Conservation (phyloP, 2,888 invertebrate species). For the Penaeus monodon region DNA sequence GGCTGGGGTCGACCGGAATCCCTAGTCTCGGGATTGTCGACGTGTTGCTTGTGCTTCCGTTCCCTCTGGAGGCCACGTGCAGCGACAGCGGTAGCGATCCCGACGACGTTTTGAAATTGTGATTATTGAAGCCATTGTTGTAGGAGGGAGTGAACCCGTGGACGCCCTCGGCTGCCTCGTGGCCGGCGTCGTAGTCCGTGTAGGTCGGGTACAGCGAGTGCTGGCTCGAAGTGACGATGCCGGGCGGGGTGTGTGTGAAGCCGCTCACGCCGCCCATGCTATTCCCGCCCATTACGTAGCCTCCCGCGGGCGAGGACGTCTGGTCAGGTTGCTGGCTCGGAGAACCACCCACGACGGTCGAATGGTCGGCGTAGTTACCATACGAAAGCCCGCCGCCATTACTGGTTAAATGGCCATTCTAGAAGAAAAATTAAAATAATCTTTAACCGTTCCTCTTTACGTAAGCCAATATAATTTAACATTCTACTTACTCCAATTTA, state of each 20-base stretch:
- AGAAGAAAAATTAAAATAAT: neutral
- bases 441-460: neutral
- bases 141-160: slow-evolving; percentile 54
- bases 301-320: slow-evolving; percentile 40
- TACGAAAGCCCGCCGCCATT: slow-evolving; percentile 55
- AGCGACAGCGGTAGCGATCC: slow-evolving; percentile 55
- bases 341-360: slow-evolving; percentile 26
- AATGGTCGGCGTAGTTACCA: slow-evolving; percentile 62
- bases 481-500: no score
- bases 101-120: slow-evolving; percentile 50
- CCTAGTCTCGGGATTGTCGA: slow-evolving; percentile 58
- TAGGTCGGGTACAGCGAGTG: slow-evolving; percentile 53
- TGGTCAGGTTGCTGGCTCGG: slow-evolving; percentile 18
- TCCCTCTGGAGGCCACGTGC: slow-evolving; percentile 48
- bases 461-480: neutral
- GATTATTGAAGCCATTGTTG: slow-evolving; percentile 57
- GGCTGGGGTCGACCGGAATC: slow-evolving; percentile 64
- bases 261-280: neutral
- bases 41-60: slow-evolving; percentile 10
- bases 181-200: slow-evolving; percentile 48
- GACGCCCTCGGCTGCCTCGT: slow-evolving; percentile 43
- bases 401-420: slow-evolving; percentile 63
- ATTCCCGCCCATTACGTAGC: slow-evolving; percentile 26
- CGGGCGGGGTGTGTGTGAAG: slow-evolving; percentile 44
- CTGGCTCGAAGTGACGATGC: slow-evolving; percentile 44